Conservation (phyloP, 2,797 vertebrate genomes). For the Pampus argenteus region DNA sequence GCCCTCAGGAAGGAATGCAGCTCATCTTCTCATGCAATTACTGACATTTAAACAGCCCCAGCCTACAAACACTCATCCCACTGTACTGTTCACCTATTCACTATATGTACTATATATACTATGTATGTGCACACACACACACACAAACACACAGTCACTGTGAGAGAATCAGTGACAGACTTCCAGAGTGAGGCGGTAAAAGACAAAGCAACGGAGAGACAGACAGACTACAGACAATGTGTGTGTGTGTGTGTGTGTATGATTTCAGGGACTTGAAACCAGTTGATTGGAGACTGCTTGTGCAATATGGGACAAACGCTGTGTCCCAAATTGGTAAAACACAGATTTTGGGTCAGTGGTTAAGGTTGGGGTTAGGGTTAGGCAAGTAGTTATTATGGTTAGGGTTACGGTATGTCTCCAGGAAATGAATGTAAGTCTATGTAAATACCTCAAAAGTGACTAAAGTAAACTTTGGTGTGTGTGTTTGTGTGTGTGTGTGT, state of each 20-base stretch:
- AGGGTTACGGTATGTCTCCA: too few species aligned
- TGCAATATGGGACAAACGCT: too few species aligned
- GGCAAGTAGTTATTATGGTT: too few species aligned
- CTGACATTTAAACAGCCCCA: slow-evolving; percentile 84
- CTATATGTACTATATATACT: slow-evolving; percentile 20
- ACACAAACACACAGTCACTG: slow-evolving; percentile 6
- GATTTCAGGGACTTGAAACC: too few species aligned
- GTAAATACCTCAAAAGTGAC: too few species aligned
- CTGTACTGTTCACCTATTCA: slow-evolving; percentile 76
- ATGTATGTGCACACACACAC: neutral
- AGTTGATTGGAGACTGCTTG: too few species aligned
- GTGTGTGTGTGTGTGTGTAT: neutral
- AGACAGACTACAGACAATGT: slow-evolving; percentile 27
- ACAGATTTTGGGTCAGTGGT: too few species aligned
- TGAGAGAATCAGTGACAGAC: slow-evolving; percentile 25
- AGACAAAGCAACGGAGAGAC: slow-evolving; percentile 24
- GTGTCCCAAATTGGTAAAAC: too few species aligned
- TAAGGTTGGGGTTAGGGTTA: too few species aligned
- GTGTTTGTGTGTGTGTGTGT: slow-evolving; percentile 27
- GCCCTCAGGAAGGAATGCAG: slow-evolving; percentile 89
- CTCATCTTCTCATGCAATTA: slow-evolving; percentile 90
- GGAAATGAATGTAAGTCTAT: too few species aligned
- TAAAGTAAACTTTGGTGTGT: too few species aligned
- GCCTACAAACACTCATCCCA: slow-evolving; percentile 82
- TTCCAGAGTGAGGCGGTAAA: slow-evolving; percentile 50